phyloP scores from a whole-genome alignment of 1,140 invertebrate species.

The Drosophila kepulauana region DNA sequence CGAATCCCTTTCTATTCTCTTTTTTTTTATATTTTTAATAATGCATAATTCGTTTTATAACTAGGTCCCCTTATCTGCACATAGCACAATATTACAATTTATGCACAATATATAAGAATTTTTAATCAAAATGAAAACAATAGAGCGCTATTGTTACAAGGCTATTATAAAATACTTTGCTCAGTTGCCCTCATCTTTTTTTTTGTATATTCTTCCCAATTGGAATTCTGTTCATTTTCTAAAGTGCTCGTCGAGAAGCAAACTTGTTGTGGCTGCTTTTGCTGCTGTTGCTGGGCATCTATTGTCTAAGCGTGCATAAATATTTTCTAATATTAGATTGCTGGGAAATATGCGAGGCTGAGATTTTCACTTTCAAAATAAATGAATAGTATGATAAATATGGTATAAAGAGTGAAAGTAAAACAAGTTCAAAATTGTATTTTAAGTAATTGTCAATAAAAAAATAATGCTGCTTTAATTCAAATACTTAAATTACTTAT shows the following conservation, averaged over 20 bases:
- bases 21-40: conserved; percentile 72
- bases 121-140: conserved; percentile 82
- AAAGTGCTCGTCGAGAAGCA: conserved; percentile 51
- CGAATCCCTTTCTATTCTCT: conserved; percentile 11
- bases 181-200: conserved; percentile 46
- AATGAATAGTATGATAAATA: too few relatives aligned
- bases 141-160: conserved; percentile 72
- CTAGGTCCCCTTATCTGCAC: conserved; percentile 51
- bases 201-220: neutral
- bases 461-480: too few relatives aligned
- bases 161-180: conserved; percentile 75
- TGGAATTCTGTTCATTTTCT: conserved; percentile 59
- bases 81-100: conserved; percentile 56
- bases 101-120: conserved; percentile 64
- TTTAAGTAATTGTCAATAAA: too few relatives aligned
- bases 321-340: conserved; percentile 20
- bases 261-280: conserved; percentile 14
- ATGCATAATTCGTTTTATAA: conserved; percentile 82
- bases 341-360: neutral
- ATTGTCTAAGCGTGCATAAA: conserved; percentile 58
- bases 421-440: too few relatives aligned
- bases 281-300: conserved; percentile 31
- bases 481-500: too few relatives aligned
- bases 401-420: too few relatives aligned
- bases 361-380: neutral